Evolutionary conservation across 1,140 invertebrate species (phyloP).

Genomic region (Nephila pilipes): DNA sequence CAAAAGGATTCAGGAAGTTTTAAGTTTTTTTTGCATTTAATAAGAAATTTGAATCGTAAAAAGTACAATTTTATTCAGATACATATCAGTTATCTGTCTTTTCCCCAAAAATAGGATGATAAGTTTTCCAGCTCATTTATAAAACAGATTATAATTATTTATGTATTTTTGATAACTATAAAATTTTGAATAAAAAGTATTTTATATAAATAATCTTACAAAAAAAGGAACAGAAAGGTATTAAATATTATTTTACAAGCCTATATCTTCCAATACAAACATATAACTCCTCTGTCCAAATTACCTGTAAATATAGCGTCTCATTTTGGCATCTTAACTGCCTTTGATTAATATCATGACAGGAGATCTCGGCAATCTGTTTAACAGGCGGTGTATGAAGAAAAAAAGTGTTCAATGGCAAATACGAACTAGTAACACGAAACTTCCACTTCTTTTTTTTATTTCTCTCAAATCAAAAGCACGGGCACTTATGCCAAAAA

Average conservation of each 20-base stretch:
- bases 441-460: neutral
- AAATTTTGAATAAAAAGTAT: too few relatives aligned
- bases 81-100: too few relatives aligned
- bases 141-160: too few relatives aligned
- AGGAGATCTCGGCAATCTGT: slow-evolving; percentile 28
- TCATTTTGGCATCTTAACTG: slow-evolving; percentile 52
- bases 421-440: slow-evolving; percentile 25
- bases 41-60: too few relatives aligned
- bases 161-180: too few relatives aligned
- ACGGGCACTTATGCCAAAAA: slow-evolving; percentile 67
- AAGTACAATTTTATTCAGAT: too few relatives aligned
- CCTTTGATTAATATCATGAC: slow-evolving; percentile 50
- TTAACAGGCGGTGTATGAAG: slow-evolving; percentile 47
- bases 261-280: neutral
- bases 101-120: too few relatives aligned
- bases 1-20: too few relatives aligned
- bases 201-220: neutral
- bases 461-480: slow-evolving; percentile 42
- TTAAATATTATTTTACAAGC: too few relatives aligned
- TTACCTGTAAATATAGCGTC: neutral
- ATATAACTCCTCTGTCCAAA: neutral
- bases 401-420: neutral
- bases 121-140: too few relatives aligned
- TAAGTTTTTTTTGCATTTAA: too few relatives aligned
- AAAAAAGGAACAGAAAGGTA: too few relatives aligned